Conservation (phyloP, 2,797 vertebrate species). For the Melanotaenia nigrans region DNA sequence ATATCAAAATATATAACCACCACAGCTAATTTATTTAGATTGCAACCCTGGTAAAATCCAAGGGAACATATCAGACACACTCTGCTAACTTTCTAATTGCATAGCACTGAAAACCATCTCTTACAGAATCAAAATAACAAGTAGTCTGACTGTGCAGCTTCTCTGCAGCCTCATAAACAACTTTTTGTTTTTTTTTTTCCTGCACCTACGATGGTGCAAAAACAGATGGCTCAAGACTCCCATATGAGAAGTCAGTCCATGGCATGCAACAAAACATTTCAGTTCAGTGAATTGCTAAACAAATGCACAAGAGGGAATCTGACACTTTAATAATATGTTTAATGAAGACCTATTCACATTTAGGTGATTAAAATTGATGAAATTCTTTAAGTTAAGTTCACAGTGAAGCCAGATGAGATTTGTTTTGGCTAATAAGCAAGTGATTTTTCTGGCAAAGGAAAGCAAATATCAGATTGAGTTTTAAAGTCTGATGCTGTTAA, state of each 20-base stretch:
- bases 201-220: slow-evolving; percentile 35
- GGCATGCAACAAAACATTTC: slow-evolving; percentile 38
- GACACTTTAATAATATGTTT: slow-evolving; percentile 48
- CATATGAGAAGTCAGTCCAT: slow-evolving; percentile 46
- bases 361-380: slow-evolving; percentile 31
- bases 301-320: slow-evolving; percentile 49
- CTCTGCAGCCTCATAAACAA: slow-evolving; percentile 51
- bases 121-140: slow-evolving; percentile 31
- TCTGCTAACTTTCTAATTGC: slow-evolving; percentile 39
- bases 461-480: slow-evolving; percentile 25
- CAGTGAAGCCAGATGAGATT: slow-evolving; percentile 19
- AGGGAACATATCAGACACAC: slow-evolving; percentile 28
- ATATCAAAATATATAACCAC: slow-evolving; percentile 3
- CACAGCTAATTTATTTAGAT: no score
- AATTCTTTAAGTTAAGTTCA: slow-evolving; percentile 1
- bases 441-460: slow-evolving; percentile 21
- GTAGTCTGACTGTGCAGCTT: slow-evolving; percentile 29
- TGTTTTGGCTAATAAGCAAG: slow-evolving; percentile 23
- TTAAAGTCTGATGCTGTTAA: slow-evolving; percentile 32
- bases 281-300: slow-evolving; percentile 57
- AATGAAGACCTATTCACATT: slow-evolving; percentile 61
- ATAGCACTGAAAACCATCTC: slow-evolving; percentile 29
- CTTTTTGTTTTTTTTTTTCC: slow-evolving; percentile 3
- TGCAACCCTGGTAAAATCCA: slow-evolving; percentile 16
- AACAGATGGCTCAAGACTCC: slow-evolving; percentile 65